A percentile compares a stretch with the other conserved stretches of the same genome.
Conservation (phyloP, 2,113 vertebrate genomes). For the Caracal caracal region DNA sequence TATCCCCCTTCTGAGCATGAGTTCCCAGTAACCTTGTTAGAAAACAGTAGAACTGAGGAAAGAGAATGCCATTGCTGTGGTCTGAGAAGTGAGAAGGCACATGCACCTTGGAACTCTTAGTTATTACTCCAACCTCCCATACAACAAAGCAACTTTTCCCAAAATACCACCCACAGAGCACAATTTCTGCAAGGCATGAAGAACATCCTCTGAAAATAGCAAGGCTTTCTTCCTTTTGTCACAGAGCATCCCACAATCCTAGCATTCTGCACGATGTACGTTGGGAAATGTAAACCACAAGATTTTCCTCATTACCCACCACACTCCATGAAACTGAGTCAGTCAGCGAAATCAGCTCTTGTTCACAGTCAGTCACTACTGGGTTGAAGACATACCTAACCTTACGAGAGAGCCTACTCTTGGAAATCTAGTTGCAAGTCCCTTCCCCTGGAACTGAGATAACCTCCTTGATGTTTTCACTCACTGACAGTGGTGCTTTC, state of each 20-base stretch:
- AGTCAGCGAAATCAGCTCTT: neutral
- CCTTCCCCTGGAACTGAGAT: neutral
- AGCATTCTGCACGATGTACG: neutral
- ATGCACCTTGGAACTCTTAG: neutral
- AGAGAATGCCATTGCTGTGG: neutral
- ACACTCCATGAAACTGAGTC: neutral
- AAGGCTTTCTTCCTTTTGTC: neutral
- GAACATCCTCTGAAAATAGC: neutral
- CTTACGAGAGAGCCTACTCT: neutral
- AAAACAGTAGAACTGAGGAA: neutral
- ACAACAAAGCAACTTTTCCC: neutral
- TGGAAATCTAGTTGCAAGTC: neutral
- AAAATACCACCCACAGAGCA: neutral
- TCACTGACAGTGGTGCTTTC: neutral
- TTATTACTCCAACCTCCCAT: neutral
- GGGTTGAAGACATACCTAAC: neutral
- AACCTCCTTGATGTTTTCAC: neutral
- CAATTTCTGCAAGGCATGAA: neutral
- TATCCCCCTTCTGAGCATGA: neutral
- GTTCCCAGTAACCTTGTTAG: neutral
- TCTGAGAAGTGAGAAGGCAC: neutral
- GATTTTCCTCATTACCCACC: neutral
- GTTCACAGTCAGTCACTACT: neutral
- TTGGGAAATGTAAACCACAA: neutral
- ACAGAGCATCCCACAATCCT: neutral